phyloP scores from a whole-genome alignment of 2,113 vertebrate genomes.

The Saccopteryx bilineata region DNA sequence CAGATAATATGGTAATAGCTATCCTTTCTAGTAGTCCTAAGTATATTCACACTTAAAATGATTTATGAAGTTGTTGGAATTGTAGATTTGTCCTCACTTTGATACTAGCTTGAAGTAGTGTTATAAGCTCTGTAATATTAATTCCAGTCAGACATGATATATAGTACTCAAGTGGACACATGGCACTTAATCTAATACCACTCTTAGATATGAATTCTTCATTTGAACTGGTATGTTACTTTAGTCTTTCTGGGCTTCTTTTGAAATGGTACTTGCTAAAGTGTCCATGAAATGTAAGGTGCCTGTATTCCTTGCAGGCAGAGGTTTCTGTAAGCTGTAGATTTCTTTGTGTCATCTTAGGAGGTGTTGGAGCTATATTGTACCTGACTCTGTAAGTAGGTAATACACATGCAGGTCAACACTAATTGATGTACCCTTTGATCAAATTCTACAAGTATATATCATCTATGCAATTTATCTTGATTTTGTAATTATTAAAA shows the following conservation, averaged over 20 bases:
- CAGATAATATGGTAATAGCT: background rate
- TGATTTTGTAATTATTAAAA: background rate
- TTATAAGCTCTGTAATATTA: background rate
- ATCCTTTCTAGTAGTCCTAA: background rate
- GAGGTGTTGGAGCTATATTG: background rate
- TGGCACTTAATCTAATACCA: background rate
- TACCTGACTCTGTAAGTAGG: background rate
- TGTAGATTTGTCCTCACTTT: conserved; percentile 31
- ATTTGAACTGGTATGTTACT: background rate
- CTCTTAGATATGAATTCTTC: background rate
- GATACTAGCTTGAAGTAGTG: background rate
- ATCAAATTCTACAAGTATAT: background rate
- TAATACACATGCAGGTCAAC: background rate
- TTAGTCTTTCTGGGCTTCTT: background rate
- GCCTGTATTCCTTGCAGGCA: background rate
- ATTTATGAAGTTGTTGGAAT: background rate
- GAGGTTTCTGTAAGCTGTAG: conserved; percentile 13
- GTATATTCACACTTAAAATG: background rate
- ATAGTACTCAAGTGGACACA: background rate
- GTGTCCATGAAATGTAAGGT: background rate
- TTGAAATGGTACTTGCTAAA: conserved; percentile 51
- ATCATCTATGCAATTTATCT: background rate
- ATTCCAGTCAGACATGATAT: background rate
- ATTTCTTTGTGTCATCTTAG: conserved; percentile 36
- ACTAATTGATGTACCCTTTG: background rate